phyloP scores from a whole-genome alignment of 1,140 invertebrate genomes.

The Pseudachorutes palmiensis region DNA sequence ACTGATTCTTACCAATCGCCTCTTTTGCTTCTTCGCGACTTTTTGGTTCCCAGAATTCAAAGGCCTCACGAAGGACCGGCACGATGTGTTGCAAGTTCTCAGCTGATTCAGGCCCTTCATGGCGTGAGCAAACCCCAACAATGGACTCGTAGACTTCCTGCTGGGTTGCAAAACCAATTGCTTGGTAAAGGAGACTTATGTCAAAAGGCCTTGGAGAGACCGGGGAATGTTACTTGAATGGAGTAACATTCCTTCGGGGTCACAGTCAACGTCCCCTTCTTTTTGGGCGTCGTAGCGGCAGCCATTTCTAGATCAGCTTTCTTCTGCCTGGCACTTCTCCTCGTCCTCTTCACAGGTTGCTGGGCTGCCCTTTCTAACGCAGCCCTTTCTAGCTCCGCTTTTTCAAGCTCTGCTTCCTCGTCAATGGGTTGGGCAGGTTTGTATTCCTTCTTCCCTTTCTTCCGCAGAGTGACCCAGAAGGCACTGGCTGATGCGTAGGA shows the following conservation, averaged over 20 bases:
- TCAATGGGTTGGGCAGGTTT: too few relatives aligned
- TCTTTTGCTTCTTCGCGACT: neutral
- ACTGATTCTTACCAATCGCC: neutral
- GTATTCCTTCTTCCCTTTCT: too few relatives aligned
- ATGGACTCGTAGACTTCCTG: neutral
- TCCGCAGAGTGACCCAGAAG: conserved; percentile 92
- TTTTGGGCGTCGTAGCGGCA: too few relatives aligned
- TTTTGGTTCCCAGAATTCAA: neutral
- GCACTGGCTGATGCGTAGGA: conserved; percentile 82
- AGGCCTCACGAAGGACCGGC: neutral
- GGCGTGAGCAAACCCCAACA: neutral
- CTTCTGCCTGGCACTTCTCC: too few relatives aligned
- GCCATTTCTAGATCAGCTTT: too few relatives aligned
- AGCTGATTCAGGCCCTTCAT: too few relatives aligned
- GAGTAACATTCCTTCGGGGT: too few relatives aligned
- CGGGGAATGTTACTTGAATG: conserved; percentile 71
- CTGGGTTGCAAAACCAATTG: conserved; percentile 19
- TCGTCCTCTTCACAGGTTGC: too few relatives aligned
- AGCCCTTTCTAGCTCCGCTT: too few relatives aligned
- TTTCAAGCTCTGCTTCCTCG: too few relatives aligned
- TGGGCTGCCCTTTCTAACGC: too few relatives aligned
- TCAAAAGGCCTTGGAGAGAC: conserved; percentile 48
- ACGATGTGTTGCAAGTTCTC: neutral
- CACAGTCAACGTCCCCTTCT: too few relatives aligned
- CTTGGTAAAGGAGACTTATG: conserved; percentile 23